These are phyloP conservation scores for Proterorhinus semilunaris DNA, from an alignment of 2,113 vertebrate species.

Conservation along the genomic window DNA sequence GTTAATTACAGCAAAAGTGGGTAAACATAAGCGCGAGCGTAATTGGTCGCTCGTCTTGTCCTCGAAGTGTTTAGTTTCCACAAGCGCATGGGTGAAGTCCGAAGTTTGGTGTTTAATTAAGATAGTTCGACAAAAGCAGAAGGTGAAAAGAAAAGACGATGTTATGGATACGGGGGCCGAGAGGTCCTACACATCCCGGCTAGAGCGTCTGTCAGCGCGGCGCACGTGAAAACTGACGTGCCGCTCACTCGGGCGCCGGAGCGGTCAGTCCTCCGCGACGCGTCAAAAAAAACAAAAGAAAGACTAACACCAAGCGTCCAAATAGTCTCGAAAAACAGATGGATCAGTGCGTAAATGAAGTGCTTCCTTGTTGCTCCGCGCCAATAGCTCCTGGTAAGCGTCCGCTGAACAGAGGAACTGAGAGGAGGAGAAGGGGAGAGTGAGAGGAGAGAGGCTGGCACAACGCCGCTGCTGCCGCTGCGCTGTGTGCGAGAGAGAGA, in stretches of 20 bases:
- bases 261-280: not conserved
- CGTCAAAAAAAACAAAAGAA: not conserved
- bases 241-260: not conserved
- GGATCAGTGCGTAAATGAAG: slow-evolving; percentile 2
- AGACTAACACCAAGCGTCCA: not conserved
- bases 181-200: slow-evolving; percentile 1
- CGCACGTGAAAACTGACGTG: slow-evolving; percentile 15
- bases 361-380: slow-evolving; percentile 4
- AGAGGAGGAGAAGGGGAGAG: not conserved
- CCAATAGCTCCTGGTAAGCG: not conserved
- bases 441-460: slow-evolving; percentile 7
- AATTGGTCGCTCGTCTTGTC: not conserved
- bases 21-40: not conserved
- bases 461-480: slow-evolving; percentile 28
- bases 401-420: not conserved
- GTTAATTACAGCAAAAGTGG: not conserved
- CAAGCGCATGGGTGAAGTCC: not conserved
- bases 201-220: slow-evolving; percentile 25
- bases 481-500: slow-evolving; percentile 32
- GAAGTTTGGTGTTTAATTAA: slow-evolving; percentile 2
- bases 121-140: not conserved
- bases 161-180: not conserved
- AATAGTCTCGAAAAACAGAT: not conserved
- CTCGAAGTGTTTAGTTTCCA: not conserved
- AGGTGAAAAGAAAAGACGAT: not conserved